These are phyloP conservation scores for Phoeniculus purpureus DNA, from an alignment of 2,797 vertebrate species.

Conservation along the genomic window DNA sequence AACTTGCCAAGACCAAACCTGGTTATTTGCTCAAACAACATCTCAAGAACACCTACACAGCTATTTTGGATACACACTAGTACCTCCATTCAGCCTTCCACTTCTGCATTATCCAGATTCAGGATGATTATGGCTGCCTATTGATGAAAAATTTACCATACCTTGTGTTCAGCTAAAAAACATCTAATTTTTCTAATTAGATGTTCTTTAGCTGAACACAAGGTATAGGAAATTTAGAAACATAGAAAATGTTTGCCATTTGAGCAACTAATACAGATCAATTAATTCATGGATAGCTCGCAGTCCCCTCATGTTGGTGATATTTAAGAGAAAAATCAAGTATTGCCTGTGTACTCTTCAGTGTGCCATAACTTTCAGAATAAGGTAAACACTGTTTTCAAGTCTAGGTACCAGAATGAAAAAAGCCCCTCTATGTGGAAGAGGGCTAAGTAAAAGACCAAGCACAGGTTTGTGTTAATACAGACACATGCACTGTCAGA, in stretches of 20 bases:
- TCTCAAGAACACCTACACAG: constrained; percentile 32
- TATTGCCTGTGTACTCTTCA: background rate
- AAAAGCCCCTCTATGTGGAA: background rate
- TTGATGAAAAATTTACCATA: background rate
- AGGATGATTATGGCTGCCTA: background rate
- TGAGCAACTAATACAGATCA: background rate
- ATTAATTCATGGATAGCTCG: background rate
- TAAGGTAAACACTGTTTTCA: background rate
- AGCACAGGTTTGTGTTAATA: background rate
- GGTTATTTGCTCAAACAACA: constrained; percentile 13
- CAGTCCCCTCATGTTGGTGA: background rate
- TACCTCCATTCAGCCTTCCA: background rate
- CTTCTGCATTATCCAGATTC: background rate
- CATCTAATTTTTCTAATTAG: too few species aligned
- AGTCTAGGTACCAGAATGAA: background rate
- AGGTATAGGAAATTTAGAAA: too few species aligned
- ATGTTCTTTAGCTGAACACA: background rate
- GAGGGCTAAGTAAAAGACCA: background rate
- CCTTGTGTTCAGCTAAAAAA: too few species aligned
- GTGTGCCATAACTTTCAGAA: background rate
- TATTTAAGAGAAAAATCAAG: background rate
- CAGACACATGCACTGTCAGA: background rate
- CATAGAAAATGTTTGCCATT: background rate
- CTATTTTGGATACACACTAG: background rate
- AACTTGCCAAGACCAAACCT: constrained; percentile 9